These are phyloP conservation scores for Poliocrania exsul DNA, from an alignment of 2,797 vertebrate genomes.

Conservation along the genomic window DNA sequence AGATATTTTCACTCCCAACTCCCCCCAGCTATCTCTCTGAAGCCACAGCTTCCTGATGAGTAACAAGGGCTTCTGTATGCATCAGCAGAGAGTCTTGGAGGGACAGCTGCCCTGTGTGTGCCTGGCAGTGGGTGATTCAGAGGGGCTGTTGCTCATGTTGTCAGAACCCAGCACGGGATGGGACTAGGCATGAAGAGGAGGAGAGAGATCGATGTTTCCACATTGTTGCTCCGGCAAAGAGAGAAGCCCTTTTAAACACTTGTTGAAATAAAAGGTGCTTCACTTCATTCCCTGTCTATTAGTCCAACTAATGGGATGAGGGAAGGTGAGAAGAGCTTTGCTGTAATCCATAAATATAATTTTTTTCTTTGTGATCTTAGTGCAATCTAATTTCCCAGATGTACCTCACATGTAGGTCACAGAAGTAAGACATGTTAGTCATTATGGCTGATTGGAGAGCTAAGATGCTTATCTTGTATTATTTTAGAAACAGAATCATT, in stretches of 20 bases:
- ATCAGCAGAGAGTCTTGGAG: background rate
- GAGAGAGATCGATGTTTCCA: background rate
- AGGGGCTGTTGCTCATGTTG: accelerated
- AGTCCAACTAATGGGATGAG: background rate
- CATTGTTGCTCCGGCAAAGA: background rate
- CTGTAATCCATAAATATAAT: background rate
- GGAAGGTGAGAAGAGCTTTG: background rate
- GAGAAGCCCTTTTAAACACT: background rate
- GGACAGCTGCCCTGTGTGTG: accelerated
- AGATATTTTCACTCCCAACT: accelerated
- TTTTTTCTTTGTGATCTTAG: background rate
- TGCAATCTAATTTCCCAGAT: background rate
- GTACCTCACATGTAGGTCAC: accelerated
- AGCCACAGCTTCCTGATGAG: background rate
- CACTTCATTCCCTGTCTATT: background rate
- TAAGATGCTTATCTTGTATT: background rate
- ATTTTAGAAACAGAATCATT: background rate
- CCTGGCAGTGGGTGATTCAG: accelerated
- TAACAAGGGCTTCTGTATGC: background rate
- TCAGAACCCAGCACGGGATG: background rate
- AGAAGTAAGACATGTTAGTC: background rate
- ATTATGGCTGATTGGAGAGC: background rate
- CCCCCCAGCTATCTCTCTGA: accelerated
- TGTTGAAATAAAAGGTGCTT: background rate
- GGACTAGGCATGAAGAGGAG: background rate